Base-by-base conservation (phyloP, 2,113 vertebrate genomes). In the Pagrus major region DNA sequence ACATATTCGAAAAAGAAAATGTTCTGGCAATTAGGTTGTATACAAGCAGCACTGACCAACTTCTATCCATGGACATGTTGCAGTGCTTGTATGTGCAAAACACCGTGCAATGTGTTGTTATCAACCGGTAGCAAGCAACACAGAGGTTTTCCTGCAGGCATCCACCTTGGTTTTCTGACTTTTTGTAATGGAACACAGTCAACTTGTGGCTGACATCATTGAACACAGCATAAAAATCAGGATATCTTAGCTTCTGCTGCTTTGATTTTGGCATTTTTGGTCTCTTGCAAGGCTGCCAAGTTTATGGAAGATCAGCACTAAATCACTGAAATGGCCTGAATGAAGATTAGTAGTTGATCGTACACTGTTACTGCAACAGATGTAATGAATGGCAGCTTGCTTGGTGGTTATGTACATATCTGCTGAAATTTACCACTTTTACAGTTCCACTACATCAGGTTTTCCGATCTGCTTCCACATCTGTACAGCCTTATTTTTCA, bases 401-500 rank as follows among this genome's bases (percentile, higher is more conserved):
- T 60, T 25, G 8, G 25, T 37, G 37, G 79, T 59, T 63, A 46
- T 47, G n/a, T 52, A 41, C 1, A 9, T 35, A 78, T 83, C 54
- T 71, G 66, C 77, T 72, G 60, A 72, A 76, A 85, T 63, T 63
- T 47, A 59, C 49, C 64, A 54, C 46, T 61, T 69, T 59, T 33
- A 60, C 23, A 14, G 51, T 55, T 80, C 33, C 55, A 51, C 27
- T 20, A 66, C 44, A 74, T 51, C 10, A 0, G 12, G 44, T 88
- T 35, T 77, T 58, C 29, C 31, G 77, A 72, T 73, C 78, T 80
- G 47, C 51, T 55, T 76, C 49, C 51, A 46, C 54, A 82, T 81
- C 64, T 81, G 59, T 52, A 51, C 54, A 14, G 49, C 73, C 49
- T 80, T 65, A 70, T 55, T 83, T 81, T 60, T 49, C n/a, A 58